Evolutionary conservation across 1,140 invertebrate genomes (phyloP), one percentile per base, ranked within the genome.

Genomic region (Leptinotarsa texana): DNA sequence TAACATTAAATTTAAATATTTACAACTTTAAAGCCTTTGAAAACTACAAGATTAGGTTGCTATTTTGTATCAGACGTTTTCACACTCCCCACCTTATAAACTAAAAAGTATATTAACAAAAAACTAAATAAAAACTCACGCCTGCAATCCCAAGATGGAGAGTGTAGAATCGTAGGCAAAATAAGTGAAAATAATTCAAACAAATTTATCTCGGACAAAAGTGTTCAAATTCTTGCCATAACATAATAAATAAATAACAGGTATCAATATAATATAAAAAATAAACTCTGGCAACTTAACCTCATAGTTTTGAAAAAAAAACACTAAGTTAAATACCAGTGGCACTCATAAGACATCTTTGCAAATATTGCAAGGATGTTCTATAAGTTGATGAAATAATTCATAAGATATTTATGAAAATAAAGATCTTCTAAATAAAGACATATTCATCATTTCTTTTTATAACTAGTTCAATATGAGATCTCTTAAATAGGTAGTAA

Each of bases 401-500:
- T 76, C 63, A 78, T 63, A 78, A 75, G 72, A 76, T 76, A 63
- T 74, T 78, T 78, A 76, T 63, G 77, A 83, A 83, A 83, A 83
- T 83, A 83, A 83, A 83, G 78, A 83, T 82, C 81, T 83, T 83
- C 77, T 77, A 81, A 83, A 83, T 78, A 83, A 83, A 78, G 80
- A 79, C 78, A 80, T 77, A 76, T 77, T 42, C 8, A 42, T 42
- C 33, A 11, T 42, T 72, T 75, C 75, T 80, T 77, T 78, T 70
- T 72, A 81, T 81, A 83, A 83, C 83, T 84, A 83, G 79, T 82
- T 82, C 80, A 82, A 81, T 83, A 84, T 85, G 84, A 85, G 84
- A 85, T 85, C 84, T 84, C 82, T 83, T 84, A 83, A 79, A 83
- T 84, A 85, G 83, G 83, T 84, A 82, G 80, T 78, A 83, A 83